These are phyloP conservation scores for Carassius gibelio DNA, from an alignment of 2,113 vertebrate species.

Conservation along the genomic window DNA sequence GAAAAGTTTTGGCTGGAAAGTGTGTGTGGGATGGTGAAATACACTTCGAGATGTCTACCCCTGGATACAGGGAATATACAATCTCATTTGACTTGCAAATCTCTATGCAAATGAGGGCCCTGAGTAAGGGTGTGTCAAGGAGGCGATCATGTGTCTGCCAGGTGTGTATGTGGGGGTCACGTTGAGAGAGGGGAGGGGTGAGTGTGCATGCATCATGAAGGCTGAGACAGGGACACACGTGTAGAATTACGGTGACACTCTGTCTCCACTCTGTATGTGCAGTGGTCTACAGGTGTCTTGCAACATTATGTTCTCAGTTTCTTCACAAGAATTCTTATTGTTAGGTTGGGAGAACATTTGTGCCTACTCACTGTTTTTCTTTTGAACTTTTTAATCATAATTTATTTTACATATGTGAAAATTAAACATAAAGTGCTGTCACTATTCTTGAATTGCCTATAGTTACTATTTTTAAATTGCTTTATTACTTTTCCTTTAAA, in stretches of 20 bases:
- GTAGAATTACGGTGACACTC: neutral
- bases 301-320: neutral
- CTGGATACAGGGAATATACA: slow-evolving; percentile 41
- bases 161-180: slow-evolving; percentile 38
- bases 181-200: neutral
- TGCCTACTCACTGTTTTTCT: neutral
- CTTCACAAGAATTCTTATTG: neutral
- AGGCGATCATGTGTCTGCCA: slow-evolving; percentile 44
- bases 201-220: slow-evolving; percentile 10
- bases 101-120: slow-evolving; percentile 49
- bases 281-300: neutral
- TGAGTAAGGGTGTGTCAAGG: slow-evolving; percentile 53
- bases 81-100: slow-evolving; percentile 58
- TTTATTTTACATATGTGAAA: neutral
- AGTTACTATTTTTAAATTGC: no score
- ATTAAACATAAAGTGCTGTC: neutral
- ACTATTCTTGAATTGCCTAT: neutral
- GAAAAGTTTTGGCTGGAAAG: neutral
- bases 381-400: no score
- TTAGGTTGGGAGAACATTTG: neutral
- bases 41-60: slow-evolving; percentile 44
- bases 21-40: slow-evolving; percentile 13
- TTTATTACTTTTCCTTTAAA: neutral
- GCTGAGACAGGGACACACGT: no score
- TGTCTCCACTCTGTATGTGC: neutral